Evolutionary conservation across 1,140 invertebrate genomes (phyloP).

Genomic region (Scylla paramamosain): DNA sequence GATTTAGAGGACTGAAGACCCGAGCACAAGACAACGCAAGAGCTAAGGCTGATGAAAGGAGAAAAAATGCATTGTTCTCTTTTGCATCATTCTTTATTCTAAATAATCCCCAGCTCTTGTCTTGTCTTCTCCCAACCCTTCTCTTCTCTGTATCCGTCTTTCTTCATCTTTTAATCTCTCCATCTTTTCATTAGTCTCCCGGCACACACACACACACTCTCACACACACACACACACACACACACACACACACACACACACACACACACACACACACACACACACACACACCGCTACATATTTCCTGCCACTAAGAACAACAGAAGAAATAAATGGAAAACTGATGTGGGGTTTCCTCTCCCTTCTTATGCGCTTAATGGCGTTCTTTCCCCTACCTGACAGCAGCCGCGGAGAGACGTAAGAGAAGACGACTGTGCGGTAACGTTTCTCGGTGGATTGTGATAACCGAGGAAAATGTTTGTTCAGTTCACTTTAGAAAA

Average conservation of each 20-base stretch:
- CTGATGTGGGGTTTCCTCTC: background rate
- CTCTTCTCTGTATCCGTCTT: background rate
- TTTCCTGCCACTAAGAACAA: background rate
- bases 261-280: constrained; percentile 20
- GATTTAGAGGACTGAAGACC: too few relatives aligned
- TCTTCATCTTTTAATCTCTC: background rate
- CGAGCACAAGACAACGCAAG: background rate
- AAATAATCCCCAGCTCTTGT: too few relatives aligned
- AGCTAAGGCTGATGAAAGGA: background rate
- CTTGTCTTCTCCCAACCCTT: too few relatives aligned
- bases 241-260: constrained; percentile 15
- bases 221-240: background rate
- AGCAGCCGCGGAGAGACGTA: background rate
- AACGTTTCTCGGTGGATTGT: background rate
- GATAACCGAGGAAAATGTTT: background rate
- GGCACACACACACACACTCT: background rate
- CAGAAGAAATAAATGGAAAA: constrained; percentile 1
- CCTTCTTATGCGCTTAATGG: background rate
- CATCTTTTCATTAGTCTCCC: too few relatives aligned
- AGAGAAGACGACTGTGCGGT: background rate
- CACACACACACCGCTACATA: background rate
- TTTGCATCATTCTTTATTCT: background rate
- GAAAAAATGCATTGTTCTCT: background rate
- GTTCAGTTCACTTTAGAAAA: background rate
- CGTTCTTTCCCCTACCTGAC: background rate